phyloP scores from a whole-genome alignment of 1,140 invertebrate genomes.

The Caenorhabditis latens region DNA sequence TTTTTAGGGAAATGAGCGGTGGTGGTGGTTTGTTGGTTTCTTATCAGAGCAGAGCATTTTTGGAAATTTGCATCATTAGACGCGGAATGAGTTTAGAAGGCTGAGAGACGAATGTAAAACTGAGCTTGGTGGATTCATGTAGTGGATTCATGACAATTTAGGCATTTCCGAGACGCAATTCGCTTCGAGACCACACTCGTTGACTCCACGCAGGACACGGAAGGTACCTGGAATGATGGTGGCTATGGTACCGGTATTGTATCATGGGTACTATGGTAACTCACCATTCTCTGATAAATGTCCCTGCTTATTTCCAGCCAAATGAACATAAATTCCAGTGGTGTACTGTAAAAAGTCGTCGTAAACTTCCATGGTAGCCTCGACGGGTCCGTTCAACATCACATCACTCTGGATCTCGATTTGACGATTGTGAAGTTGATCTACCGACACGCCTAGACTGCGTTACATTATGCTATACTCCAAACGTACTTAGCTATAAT shows the following conservation, averaged over 20 bases:
- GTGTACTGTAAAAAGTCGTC: constrained; percentile 89
- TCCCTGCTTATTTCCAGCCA: constrained; percentile 84
- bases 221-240: constrained; percentile 79
- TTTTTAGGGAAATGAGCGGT: neutral
- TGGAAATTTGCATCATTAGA: constrained; percentile 1
- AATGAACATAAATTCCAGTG: constrained; percentile 87
- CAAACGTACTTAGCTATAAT: constrained; percentile 51
- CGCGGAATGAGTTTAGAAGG: neutral
- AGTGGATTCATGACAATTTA: too few relatives aligned
- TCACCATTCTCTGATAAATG: constrained; percentile 90
- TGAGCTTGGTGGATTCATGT: too few relatives aligned
- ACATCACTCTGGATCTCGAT: constrained; percentile 87
- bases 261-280: neutral
- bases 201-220: constrained; percentile 87
- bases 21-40: neutral
- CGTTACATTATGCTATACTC: too few relatives aligned
- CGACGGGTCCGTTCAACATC: constrained; percentile 89
- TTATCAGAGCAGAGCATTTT: neutral
- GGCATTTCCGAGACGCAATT: constrained; percentile 86
- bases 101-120: too few relatives aligned
- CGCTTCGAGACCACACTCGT: constrained; percentile 90
- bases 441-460: constrained; percentile 82
- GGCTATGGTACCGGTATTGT: neutral
- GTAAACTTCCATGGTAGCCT: constrained; percentile 90
- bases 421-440: constrained; percentile 82